Conservation (phyloP, 2,113 vertebrate species). For the Epinephelus fuscoguttatus region DNA sequence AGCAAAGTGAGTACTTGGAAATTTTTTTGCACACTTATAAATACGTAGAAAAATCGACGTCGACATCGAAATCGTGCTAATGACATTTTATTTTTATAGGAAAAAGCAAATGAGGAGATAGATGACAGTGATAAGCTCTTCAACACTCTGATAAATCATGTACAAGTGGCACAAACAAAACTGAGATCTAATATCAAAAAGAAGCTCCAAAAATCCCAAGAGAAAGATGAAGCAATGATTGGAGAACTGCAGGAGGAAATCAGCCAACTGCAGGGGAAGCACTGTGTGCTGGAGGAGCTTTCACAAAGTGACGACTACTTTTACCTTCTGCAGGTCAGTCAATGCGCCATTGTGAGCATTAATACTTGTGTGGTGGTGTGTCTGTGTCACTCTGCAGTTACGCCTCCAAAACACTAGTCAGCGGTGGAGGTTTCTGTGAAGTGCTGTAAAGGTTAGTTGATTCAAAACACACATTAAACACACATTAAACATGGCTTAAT, state of each 20-base stretch:
- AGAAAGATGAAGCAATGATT: constrained; percentile 2
- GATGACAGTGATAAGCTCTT: constrained; percentile 40
- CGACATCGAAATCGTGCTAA: too few relatives aligned
- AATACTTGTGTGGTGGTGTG: too few relatives aligned
- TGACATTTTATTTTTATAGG: constrained; percentile 30
- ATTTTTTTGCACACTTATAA: not conserved
- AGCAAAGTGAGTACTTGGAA: constrained; percentile 45
- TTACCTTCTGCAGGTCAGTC: constrained; percentile 65
- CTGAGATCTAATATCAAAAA: constrained; percentile 32
- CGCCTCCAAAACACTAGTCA: too few relatives aligned
- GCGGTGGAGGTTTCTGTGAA: too few relatives aligned
- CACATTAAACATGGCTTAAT: too few relatives aligned
- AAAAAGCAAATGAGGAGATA: constrained; percentile 34
- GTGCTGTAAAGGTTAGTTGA: too few relatives aligned
- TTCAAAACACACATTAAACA: too few relatives aligned
- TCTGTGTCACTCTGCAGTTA: too few relatives aligned
- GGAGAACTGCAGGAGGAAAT: constrained; percentile 58
- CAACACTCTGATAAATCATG: constrained; percentile 21
- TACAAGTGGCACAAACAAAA: constrained; percentile 32
- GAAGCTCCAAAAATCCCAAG: constrained; percentile 50
- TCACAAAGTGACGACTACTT: constrained; percentile 58
- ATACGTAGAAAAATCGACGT: too few relatives aligned
- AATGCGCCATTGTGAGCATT: too few relatives aligned
- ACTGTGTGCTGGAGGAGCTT: constrained; percentile 62
- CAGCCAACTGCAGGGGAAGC: constrained; percentile 31